phyloP scores from a whole-genome alignment of 1,140 invertebrate species.

The Archivesica marissinica region DNA sequence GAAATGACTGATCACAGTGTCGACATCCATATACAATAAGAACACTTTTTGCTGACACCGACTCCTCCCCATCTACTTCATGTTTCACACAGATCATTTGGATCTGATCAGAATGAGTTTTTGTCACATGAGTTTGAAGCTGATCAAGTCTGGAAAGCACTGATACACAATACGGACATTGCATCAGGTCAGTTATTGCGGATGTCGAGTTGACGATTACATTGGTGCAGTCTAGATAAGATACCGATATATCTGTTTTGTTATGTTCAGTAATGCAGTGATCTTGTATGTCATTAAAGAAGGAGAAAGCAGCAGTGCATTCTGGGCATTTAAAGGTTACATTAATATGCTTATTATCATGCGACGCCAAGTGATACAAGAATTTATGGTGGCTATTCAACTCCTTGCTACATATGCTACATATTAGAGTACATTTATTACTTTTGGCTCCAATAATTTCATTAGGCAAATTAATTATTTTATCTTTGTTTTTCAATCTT shows the following conservation, averaged over 20 bases:
- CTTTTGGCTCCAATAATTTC: not conserved
- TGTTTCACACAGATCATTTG: not conserved
- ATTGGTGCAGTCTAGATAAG: not conserved
- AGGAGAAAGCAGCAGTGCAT: not conserved
- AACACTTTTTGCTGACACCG: too few relatives aligned
- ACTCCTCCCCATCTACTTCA: not conserved
- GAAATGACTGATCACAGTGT: not conserved
- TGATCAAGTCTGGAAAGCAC: too few relatives aligned
- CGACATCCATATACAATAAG: not conserved
- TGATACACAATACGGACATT: not conserved
- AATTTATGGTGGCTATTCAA: not conserved
- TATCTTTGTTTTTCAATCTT: not conserved
- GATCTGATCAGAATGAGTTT: not conserved
- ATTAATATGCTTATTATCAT: not conserved
- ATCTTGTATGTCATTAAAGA: not conserved
- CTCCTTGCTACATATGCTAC: not conserved
- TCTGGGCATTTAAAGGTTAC: not conserved
- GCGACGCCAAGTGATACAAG: not conserved
- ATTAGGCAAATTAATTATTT: not conserved
- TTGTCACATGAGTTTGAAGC: not conserved
- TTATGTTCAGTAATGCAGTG: not conserved
- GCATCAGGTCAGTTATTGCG: not conserved
- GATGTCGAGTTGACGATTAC: not conserved
- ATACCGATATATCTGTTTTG: not conserved
- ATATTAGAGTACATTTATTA: not conserved